Conservation (phyloP, 2,113 vertebrate genomes). For the Bujurquina vittata region DNA sequence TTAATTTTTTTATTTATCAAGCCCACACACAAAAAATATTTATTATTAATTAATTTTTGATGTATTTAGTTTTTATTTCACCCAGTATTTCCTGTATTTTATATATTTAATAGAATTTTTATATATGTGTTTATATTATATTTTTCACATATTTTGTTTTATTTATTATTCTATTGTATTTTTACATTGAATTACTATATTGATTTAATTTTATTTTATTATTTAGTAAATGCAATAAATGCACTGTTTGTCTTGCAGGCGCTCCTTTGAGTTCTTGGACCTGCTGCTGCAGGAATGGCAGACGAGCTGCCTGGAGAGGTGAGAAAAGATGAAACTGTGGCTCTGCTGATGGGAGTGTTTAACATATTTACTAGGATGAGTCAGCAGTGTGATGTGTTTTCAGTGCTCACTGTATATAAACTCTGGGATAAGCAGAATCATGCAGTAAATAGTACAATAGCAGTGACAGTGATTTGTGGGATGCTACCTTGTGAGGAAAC, state of each 20-base stretch:
- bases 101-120: no score
- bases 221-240: background rate
- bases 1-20: no score
- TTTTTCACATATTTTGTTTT: background rate
- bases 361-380: background rate
- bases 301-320: slow-evolving; percentile 90
- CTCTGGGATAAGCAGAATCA: background rate
- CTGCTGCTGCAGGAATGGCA: slow-evolving; percentile 92
- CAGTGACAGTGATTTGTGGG: background rate
- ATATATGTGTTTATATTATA: no score
- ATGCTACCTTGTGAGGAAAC: slow-evolving; percentile 21
- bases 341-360: background rate
- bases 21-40: no score
- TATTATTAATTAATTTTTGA: no score
- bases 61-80: no score
- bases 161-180: background rate
- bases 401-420: background rate
- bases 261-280: slow-evolving; percentile 93
- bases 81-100: no score
- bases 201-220: background rate
- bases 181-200: background rate
- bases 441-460: background rate
- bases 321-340: slow-evolving; percentile 20
- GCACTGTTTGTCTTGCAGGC: slow-evolving; percentile 72
- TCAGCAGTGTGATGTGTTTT: background rate